Base-by-base conservation (phyloP, 2,888 invertebrate genomes). In the Plagodis pulveraria region DNA sequence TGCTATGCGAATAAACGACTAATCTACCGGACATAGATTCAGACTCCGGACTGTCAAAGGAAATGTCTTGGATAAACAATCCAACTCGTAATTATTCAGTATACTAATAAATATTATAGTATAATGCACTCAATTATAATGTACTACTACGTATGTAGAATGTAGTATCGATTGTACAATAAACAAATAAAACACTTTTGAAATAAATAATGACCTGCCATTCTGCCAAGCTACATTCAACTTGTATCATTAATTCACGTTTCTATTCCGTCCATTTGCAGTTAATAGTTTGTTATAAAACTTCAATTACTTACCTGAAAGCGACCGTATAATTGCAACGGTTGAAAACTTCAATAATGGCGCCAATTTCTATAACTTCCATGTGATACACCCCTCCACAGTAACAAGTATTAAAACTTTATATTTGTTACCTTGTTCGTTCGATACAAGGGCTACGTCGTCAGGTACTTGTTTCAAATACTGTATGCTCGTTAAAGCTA, bases 271-370 rank as follows among this genome's bases (percentile, higher is more conserved):
- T 41, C 11, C 41, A 11, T 50, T 48, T 50, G 32, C 40, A 6
- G 10, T 40, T 32, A 33, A 11, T 47, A 8, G 47, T 47, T 35
- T 22, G 35, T 47, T 47, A 8, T 41, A 41, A 49, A 41, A 11
- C 41, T 68, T 42, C 41, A 64, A 73, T 74, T 66, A 71, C 61
- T 66, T 56, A 66, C 59, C 65, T 56, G 56, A 65, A 62, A 64
- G 61, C 65, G 61, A 57, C 65, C 59, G 60, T 43, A 45, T 71
- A 66, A 70, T 73, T 74, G 73, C 67, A 67, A 54, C 70, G 69
- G 62, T 69, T 74, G 62, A 68, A 62, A 76, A 74, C 70, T 71
- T 58, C 49, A 22, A 59, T 72, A 72, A 72, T 67, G 65, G 69
- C 51, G 71, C 67, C 71, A 71, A 74, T 76, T 78, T 74, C 64